Evolutionary conservation across 2,888 invertebrate genomes (phyloP), one percentile per base, ranked within the genome.

Genomic region (Entomobrya multifasciata): DNA sequence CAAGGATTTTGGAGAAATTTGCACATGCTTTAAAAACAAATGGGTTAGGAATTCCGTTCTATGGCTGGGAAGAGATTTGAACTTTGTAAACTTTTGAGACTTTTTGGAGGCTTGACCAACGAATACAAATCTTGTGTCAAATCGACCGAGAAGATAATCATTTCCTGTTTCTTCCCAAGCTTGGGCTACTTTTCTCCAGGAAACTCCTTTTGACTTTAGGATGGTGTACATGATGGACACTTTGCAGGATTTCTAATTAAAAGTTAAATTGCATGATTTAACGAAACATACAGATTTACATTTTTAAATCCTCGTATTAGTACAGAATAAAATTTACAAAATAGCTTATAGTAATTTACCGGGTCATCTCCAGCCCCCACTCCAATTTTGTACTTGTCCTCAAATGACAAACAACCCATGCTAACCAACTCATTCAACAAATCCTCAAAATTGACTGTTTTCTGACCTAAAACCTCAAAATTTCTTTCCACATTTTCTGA

Each of bases 301-400:
- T 55, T 15, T 55, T 17, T 6, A 8, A 8, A 17, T 55, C n/a
- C n/a, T 55, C 8, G 22, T 22, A 62, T 25, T 62, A 62, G n/a
- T 44, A 70, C 44, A 27, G 27, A 1, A 44, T 44, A 8, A 1
- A 70, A n/a, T 2, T 17, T 17, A 11, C 13, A 2, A 41, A 70
- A 8, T 49, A 5, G n/a, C n/a, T n/a, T n/a, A n/a, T 22, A 22
- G 36, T 11, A 20, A n/a, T n/a, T 77, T 84, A 84, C 84, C 76
- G 84, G 77, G 41, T 84, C 88, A 72, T 88, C 88, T n/a, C 76
- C 84, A n/a, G 80, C 86, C 0, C 77, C 88, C 49, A 76, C 27
- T n/a, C 87, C 78, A 52, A 88, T 84, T 84, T 88, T 80, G 60
- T 87, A 88, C 72, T 88, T 88, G 76, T 88, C 88, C 44, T 88